Conservation (phyloP, 2,113 vertebrate species). For the Pangasianodon gigas region DNA sequence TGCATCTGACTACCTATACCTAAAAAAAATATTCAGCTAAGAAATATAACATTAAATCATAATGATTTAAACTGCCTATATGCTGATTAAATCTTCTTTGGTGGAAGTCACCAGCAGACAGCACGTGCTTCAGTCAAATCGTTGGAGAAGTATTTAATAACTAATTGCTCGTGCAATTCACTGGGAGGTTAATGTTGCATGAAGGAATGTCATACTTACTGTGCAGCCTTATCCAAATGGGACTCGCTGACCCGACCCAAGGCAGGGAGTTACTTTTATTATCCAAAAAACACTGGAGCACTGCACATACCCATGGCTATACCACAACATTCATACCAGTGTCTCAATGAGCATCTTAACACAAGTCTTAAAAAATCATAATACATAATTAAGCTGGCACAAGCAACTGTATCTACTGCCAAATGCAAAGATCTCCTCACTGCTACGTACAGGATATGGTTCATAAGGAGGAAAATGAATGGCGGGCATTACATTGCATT, state of each 20-base stretch:
- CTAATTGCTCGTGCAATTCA: constrained; percentile 80
- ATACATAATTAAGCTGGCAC: neutral
- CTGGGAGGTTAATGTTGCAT: constrained; percentile 78
- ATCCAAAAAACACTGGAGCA: constrained; percentile 23
- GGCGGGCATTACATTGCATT: neutral
- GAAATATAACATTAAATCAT: neutral
- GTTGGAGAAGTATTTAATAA: constrained; percentile 78
- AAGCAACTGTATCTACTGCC: neutral
- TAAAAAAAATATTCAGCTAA: neutral
- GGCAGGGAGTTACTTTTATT: constrained; percentile 51
- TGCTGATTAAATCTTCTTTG: constrained; percentile 65
- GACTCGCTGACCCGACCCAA: constrained; percentile 62
- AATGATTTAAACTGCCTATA: constrained; percentile 52
- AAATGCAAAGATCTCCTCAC: neutral
- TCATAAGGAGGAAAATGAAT: neutral
- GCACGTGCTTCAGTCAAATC: constrained; percentile 71
- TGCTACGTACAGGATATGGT: no score
- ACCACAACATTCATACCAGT: neutral
- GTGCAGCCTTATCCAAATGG: constrained; percentile 72
- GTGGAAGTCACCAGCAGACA: constrained; percentile 27
- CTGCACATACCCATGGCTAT: neutral
- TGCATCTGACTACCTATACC: neutral
- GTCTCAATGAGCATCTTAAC: constrained; percentile 5
- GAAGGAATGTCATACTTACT: constrained; percentile 81
- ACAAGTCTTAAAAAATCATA: neutral